Percentiles rank a stretch among this genome's conserved stretches.
These are phyloP conservation scores for Taxidea taxus DNA, from an alignment of 2,113 vertebrate species.

Conservation along the genomic window DNA sequence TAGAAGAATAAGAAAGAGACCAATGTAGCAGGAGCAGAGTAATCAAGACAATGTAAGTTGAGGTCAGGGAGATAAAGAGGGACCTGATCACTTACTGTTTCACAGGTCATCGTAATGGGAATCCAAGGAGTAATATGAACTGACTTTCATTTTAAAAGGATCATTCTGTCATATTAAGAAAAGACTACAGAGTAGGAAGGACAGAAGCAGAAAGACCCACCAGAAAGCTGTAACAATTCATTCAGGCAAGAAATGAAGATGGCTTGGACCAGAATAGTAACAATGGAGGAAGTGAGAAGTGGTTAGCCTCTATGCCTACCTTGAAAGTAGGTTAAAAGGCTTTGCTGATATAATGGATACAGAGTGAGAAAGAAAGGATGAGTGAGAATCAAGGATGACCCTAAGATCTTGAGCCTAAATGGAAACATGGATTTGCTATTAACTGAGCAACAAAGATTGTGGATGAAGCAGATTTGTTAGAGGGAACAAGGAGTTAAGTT, in stretches of 20 bases:
- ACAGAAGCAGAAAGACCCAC: neutral
- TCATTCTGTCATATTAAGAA: neutral
- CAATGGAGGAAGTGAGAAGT: neutral
- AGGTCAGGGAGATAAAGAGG: neutral
- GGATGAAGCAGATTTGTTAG: neutral
- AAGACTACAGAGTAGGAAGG: neutral
- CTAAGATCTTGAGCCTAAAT: neutral
- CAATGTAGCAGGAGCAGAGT: too few species aligned
- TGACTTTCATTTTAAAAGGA: neutral
- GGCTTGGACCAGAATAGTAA: neutral
- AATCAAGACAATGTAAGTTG: neutral
- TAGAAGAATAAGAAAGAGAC: neutral
- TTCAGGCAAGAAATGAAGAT: neutral
- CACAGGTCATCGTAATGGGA: neutral
- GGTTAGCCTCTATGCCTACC: neutral
- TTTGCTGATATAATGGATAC: neutral
- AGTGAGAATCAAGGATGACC: neutral
- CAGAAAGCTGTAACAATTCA: neutral
- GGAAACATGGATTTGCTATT: neutral
- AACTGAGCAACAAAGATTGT: neutral
- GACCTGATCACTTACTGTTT: neutral
- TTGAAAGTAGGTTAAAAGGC: neutral
- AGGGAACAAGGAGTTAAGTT: neutral
- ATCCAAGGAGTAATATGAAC: neutral
- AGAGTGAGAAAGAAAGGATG: neutral